phyloP scores from a whole-genome alignment of 2,888 invertebrate species.

The Encarsia formosa region DNA sequence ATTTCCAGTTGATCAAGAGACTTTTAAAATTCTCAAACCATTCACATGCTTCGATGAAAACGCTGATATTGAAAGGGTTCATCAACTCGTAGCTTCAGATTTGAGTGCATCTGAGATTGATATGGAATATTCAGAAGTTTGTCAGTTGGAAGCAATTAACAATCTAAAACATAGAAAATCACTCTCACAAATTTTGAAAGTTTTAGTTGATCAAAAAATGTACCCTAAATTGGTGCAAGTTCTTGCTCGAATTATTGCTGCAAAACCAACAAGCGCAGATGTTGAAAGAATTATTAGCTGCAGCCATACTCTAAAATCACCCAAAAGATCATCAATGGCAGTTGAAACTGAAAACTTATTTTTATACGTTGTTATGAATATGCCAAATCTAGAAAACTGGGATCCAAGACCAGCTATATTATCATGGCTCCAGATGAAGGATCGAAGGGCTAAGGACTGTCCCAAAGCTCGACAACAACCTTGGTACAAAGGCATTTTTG shows the following conservation, averaged over 20 bases:
- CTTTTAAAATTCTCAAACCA: not conserved
- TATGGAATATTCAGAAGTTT: not conserved
- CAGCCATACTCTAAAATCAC: not conserved
- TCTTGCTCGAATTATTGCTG: not conserved
- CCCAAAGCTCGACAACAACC: not conserved
- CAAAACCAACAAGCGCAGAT: too few species aligned
- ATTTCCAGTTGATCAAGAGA: not conserved
- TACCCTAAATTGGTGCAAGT: not conserved
- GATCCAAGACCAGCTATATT: not conserved
- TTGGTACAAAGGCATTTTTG: not conserved
- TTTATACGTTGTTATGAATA: not conserved
- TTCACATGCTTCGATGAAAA: not conserved
- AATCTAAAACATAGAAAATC: not conserved
- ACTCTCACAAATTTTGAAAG: not conserved
- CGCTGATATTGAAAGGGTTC: not conserved
- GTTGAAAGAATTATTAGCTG: constrained; percentile 3
- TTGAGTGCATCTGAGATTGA: not conserved
- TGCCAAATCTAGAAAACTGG: too few species aligned
- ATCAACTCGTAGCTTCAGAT: not conserved
- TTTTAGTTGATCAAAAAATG: not conserved
- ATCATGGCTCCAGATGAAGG: not conserved
- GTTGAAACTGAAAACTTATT: not conserved
- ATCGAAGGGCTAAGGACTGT: not conserved
- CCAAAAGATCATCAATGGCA: not conserved
- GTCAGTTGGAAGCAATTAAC: not conserved